A percentile compares a stretch with the other conserved stretches of the same genome.
Conservation (phyloP, 2,888 invertebrate species). For the Nesidiocoris tenuis region DNA sequence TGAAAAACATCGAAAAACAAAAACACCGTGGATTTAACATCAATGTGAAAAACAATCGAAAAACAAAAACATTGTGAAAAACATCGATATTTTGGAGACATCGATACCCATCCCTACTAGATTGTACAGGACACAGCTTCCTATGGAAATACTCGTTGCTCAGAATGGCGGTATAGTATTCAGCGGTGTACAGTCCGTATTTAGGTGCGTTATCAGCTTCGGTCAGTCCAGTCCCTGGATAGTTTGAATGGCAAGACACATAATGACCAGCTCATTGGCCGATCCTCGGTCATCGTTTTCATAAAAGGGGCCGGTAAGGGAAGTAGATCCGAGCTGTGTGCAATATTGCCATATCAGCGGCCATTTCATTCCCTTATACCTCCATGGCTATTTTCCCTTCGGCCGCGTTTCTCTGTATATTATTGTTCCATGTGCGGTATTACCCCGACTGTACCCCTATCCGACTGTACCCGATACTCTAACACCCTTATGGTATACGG, state of each 20-base stretch:
- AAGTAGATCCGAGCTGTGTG: constrained; percentile 10
- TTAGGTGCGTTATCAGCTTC: constrained; percentile 37
- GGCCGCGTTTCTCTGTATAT: constrained; percentile 12
- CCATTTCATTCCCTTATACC: neutral
- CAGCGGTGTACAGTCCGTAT: constrained; percentile 1
- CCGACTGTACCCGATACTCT: too few relatives aligned
- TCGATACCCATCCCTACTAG: too few relatives aligned
- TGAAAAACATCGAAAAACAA: too few relatives aligned
- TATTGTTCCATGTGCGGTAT: constrained; percentile 43
- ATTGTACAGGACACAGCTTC: too few relatives aligned
- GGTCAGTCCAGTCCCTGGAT: constrained; percentile 34
- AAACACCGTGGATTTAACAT: too few relatives aligned
- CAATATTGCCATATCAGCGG: constrained; percentile 40
- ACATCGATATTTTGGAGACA: too few relatives aligned
- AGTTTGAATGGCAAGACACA: constrained; percentile 43
- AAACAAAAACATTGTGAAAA: too few relatives aligned
- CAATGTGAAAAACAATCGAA: too few relatives aligned
- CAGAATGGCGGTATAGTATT: too few relatives aligned
- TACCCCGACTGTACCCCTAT: constrained; percentile 15
- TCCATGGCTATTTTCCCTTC: constrained; percentile 31
- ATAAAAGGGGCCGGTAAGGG: neutral
- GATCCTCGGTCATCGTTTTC: neutral
- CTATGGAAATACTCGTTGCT: too few relatives aligned
- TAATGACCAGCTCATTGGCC: constrained; percentile 18
- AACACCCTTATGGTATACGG: too few relatives aligned